These are phyloP conservation scores for Python bivittatus DNA, from an alignment of 2,113 vertebrate species.

Conservation along the genomic window DNA sequence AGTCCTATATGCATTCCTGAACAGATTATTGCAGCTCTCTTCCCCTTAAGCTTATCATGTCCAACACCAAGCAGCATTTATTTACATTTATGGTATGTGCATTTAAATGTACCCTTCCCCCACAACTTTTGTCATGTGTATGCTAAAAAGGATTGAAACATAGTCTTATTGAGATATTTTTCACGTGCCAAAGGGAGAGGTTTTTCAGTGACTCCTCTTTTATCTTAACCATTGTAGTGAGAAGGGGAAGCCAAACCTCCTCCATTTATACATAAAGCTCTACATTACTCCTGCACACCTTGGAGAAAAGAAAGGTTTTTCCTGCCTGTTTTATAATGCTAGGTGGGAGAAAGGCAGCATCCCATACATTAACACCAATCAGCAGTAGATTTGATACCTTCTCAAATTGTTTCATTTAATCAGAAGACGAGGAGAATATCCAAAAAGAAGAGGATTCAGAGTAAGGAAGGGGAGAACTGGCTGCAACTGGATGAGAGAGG, in stretches of 20 bases:
- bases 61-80: not conserved
- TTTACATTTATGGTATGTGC: not conserved
- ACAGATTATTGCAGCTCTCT: not conserved
- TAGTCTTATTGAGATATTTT: not conserved
- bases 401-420: not conserved
- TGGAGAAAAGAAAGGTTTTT: not conserved
- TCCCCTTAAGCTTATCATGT: not conserved
- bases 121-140: not conserved
- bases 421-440: not conserved
- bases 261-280: not conserved
- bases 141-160: not conserved
- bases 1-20: not conserved
- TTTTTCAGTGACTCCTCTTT: not conserved
- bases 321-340: not conserved
- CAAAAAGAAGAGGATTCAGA: not conserved
- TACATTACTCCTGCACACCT: not conserved
- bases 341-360: not conserved
- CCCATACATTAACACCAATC: not conserved
- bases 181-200: not conserved
- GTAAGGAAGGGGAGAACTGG: no score
- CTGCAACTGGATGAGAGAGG: not conserved
- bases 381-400: no score
- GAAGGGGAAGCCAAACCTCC: not conserved
- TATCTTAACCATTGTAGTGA: no score
- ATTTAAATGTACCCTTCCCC: not conserved